phyloP scores from a whole-genome alignment of 2,113 vertebrate genomes.

The Nothocercus julius region DNA sequence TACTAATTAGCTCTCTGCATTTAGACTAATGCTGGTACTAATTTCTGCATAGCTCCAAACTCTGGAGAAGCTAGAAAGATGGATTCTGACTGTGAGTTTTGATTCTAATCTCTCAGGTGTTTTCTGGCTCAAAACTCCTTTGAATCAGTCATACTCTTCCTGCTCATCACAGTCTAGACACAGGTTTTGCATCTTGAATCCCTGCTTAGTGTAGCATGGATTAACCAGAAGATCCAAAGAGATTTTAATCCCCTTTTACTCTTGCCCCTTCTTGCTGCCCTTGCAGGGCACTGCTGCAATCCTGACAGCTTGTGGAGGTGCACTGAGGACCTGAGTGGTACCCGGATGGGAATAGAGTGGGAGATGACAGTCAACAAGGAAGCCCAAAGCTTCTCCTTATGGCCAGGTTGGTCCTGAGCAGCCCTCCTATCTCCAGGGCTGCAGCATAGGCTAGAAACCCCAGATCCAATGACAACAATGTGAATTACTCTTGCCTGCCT shows the following conservation, averaged over 20 bases:
- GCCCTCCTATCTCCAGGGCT: neutral
- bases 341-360: neutral
- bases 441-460: neutral
- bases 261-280: neutral
- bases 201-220: neutral
- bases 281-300: neutral
- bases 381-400: neutral
- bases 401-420: neutral
- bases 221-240: neutral
- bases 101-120: neutral
- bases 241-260: neutral
- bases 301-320: neutral
- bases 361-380: neutral
- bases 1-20: neutral
- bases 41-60: neutral
- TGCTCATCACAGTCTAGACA: neutral
- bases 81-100: neutral
- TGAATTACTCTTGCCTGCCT: neutral
- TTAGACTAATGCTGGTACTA: neutral
- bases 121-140: neutral
- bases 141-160: neutral
- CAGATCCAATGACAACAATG: neutral
- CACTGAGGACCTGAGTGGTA: neutral
- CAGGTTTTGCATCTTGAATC: neutral
- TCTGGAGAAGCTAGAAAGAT: neutral